These are phyloP conservation scores for Dynastes maya DNA, from an alignment of 2,888 invertebrate species.

Conservation along the genomic window DNA sequence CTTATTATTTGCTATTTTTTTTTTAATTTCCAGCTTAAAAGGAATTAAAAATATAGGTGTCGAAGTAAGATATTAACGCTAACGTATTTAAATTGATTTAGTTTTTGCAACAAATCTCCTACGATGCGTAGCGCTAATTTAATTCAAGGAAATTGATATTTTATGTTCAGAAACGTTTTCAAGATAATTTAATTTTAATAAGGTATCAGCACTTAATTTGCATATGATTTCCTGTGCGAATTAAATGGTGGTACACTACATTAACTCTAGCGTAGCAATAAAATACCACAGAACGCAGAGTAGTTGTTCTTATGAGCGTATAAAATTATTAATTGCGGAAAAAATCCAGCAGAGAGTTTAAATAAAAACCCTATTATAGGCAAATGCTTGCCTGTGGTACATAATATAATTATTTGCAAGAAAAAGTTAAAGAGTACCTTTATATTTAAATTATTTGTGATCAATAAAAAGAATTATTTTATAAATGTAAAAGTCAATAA, in stretches of 20 bases:
- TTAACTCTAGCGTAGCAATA: slow-evolving; percentile 19
- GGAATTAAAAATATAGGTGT: too few relatives aligned
- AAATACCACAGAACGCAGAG: not conserved
- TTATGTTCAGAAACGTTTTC: slow-evolving; percentile 12
- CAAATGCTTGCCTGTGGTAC: too few relatives aligned
- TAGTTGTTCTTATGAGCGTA: slow-evolving; percentile 17
- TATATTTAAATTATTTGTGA: too few relatives aligned
- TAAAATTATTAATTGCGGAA: slow-evolving; percentile 21
- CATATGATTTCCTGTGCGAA: slow-evolving; percentile 29
- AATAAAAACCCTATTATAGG: not conserved
- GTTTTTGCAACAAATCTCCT: too few relatives aligned
- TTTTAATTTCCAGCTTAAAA: not conserved
- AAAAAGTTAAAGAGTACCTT: too few relatives aligned
- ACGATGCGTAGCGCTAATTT: too few relatives aligned
- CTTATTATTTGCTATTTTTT: not conserved
- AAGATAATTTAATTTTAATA: slow-evolving; percentile 25
- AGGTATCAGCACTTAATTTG: slow-evolving; percentile 11
- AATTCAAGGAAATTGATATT: slow-evolving; percentile 14
- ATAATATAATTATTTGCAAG: too few relatives aligned
- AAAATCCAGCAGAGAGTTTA: not conserved
- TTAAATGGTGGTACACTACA: slow-evolving; percentile 25
- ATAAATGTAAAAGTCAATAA: too few relatives aligned
- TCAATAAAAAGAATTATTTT: too few relatives aligned
- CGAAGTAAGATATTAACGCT: too few relatives aligned
- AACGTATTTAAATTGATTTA: too few relatives aligned